Conservation (phyloP, 1,140 invertebrate genomes). For the Papilio dardanus region DNA sequence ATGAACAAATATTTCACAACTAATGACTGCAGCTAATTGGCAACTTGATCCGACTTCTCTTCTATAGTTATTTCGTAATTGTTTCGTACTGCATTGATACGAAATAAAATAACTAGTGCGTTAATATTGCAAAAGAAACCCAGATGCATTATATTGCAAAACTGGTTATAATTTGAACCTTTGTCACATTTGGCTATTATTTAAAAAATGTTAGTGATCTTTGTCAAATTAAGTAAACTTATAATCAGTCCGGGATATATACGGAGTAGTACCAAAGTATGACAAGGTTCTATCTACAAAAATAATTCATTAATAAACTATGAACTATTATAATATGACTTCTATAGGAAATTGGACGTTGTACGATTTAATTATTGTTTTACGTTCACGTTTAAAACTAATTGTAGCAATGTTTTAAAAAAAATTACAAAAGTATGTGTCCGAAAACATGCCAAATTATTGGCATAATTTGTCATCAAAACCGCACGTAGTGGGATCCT, state of each 20-base stretch:
- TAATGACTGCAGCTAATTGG: conserved; percentile 32
- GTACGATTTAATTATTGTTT: neutral
- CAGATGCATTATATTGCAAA: neutral
- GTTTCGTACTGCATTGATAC: conserved; percentile 19
- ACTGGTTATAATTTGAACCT: neutral
- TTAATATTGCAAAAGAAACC: neutral
- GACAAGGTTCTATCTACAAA: neutral
- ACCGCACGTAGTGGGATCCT: conserved; percentile 46
- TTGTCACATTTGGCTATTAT: neutral
- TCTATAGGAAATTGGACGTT: neutral
- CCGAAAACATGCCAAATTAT: neutral
- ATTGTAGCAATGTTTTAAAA: neutral
- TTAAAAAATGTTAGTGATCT: too few relatives aligned
- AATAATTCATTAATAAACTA: neutral
- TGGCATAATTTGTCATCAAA: neutral
- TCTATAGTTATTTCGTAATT: neutral
- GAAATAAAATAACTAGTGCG: conserved; percentile 15
- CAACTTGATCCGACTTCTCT: conserved; percentile 27
- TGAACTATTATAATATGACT: neutral
- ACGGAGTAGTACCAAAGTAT: neutral
- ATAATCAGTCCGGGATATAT: too few relatives aligned
- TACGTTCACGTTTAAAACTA: neutral
- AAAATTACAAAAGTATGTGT: neutral
- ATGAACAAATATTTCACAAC: conserved; percentile 27
- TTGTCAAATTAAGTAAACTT: too few relatives aligned